These are phyloP conservation scores for Periparus ater DNA, from an alignment of 2,797 vertebrate genomes.

Conservation along the genomic window DNA sequence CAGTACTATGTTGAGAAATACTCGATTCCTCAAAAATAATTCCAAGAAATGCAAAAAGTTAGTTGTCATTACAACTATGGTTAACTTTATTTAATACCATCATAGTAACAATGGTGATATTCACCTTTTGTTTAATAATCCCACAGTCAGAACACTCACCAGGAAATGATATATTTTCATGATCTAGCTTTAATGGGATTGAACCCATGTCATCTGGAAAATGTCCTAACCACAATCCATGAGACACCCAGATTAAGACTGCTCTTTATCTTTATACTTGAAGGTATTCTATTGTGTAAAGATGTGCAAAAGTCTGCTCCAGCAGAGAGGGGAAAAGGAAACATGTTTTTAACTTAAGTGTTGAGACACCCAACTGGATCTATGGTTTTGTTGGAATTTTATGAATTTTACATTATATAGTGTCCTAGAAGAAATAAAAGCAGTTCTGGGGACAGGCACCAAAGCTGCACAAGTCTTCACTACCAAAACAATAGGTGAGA, in stretches of 20 bases:
- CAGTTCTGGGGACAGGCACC: neutral
- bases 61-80: neutral
- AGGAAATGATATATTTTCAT: neutral
- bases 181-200: neutral
- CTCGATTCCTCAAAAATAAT: neutral
- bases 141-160: fast-evolving
- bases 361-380: neutral
- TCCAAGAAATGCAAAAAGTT: neutral
- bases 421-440: neutral
- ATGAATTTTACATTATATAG: neutral
- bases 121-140: neutral
- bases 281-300: neutral
- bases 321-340: neutral
- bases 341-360: neutral
- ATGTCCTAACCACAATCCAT: neutral
- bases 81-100: neutral
- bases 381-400: neutral
- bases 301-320: neutral
- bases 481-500: fast-evolving
- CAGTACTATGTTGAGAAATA: neutral
- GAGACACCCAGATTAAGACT: neutral
- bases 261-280: neutral
- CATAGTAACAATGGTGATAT: neutral
- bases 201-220: neutral
- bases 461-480: neutral